Base-by-base conservation (phyloP, 2,113 vertebrate genomes). In the Peucedramus taeniatus region DNA sequence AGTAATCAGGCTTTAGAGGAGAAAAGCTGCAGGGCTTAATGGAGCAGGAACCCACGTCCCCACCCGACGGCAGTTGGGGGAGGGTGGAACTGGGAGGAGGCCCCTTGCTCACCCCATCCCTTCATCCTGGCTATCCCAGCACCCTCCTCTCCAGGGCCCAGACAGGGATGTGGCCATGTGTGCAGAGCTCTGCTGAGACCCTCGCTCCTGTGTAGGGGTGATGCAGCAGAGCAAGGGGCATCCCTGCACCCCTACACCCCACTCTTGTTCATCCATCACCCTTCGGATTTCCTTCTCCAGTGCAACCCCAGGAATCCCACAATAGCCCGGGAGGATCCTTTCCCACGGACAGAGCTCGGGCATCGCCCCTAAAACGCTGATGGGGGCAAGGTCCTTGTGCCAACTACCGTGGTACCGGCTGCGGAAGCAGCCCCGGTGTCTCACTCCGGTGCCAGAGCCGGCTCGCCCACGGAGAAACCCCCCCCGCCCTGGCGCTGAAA, bases 1-100 rank as follows among this genome's bases (percentile, higher is more conserved):
- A 96, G 93, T 97, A 97, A 97, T 97, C 96, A 96, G 95, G 95
- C 96, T 97, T 97, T 95, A 96, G 96, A 90, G 93, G 93, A 97
- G 95, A 96, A 97, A 97, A 97, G 96, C 96, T 96, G 79, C 87
- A 95, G 92, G 87, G 96, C 96, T 97, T 97, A 97, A 91, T 11
- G 13, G 94, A 95, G 95, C 94, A 89, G 92, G 91, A 96, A 90
- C 94, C 92, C 93, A 56, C 14, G 13, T 95, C 92, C 94, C 95
- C 94, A 96, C 75, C 84, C 10, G 0, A 86, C 30, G 15, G 80
- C 71, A 90, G 91, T 3, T 95, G 94, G 96, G 95, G 95, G 95
- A 95, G 93, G 89, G 91, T 64, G 71, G 74, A 3, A 15, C 35
- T 0, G 23, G 44, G 40, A 66, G 49, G 66, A 90, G 82, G 93